These are phyloP conservation scores for Chironomus tentans DNA, from an alignment of 2,888 invertebrate genomes.

Conservation along the genomic window DNA sequence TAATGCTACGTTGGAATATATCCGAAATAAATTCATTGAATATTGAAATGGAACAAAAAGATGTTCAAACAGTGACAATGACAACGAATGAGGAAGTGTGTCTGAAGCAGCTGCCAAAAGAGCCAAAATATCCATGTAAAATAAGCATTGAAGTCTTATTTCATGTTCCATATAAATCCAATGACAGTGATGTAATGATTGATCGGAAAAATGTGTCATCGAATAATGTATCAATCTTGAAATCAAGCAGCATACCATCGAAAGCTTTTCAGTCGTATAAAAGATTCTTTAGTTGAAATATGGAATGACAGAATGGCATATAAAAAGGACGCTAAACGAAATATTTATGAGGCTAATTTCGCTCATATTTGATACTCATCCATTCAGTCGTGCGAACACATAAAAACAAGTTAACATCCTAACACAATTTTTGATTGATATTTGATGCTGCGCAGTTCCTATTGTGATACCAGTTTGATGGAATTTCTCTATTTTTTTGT, in stretches of 20 bases:
- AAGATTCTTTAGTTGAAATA: too few species aligned
- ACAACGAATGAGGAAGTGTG: constrained; percentile 11
- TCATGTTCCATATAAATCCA: constrained; percentile 13
- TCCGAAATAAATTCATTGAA: background rate
- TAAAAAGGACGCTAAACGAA: too few species aligned
- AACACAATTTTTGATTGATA: too few species aligned
- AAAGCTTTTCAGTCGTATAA: background rate
- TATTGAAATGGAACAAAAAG: background rate
- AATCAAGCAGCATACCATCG: background rate
- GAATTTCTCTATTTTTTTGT: too few species aligned
- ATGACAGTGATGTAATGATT: background rate
- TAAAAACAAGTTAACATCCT: too few species aligned
- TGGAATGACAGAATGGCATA: too few species aligned
- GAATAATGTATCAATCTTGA: background rate
- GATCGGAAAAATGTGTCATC: background rate
- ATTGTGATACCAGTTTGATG: too few species aligned
- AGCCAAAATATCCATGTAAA: constrained; percentile 13
- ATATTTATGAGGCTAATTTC: too few species aligned
- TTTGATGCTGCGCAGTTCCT: too few species aligned
- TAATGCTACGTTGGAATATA: constrained; percentile 11
- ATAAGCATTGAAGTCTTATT: constrained; percentile 17
- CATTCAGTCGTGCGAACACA: too few species aligned
- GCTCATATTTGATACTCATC: too few species aligned
- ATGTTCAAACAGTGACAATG: constrained; percentile 11
- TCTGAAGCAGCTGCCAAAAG: background rate